Evolutionary conservation across 2,888 invertebrate species (phyloP).

Genomic region (Syrista parreyssii): DNA sequence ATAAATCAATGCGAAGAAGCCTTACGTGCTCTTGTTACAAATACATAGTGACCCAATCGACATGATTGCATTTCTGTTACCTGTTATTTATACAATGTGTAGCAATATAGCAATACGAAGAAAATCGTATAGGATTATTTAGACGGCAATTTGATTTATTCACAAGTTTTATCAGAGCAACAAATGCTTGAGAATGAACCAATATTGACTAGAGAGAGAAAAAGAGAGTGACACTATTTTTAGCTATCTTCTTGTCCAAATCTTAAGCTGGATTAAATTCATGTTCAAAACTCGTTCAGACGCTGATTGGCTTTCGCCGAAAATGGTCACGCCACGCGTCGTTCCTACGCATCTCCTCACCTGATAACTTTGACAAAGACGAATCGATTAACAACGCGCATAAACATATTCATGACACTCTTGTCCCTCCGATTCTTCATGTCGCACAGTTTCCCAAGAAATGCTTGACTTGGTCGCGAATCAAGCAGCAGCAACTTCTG

Average conservation of each 20-base stretch:
- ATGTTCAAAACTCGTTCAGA: not conserved
- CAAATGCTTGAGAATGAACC: not conserved
- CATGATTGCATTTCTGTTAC: not conserved
- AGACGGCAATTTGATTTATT: not conserved
- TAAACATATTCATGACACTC: not conserved
- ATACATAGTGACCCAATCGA: not conserved
- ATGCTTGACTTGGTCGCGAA: not conserved
- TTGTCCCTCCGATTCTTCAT: not conserved
- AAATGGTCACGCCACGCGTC: not conserved
- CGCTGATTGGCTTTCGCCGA: not conserved
- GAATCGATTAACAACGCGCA: not conserved
- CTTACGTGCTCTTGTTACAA: not conserved
- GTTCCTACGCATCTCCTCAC: not conserved
- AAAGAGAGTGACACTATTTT: not conserved
- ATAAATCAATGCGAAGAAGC: not conserved
- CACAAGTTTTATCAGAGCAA: not conserved
- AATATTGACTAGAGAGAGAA: not conserved
- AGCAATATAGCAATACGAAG: not conserved
- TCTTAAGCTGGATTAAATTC: not conserved
- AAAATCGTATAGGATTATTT: not conserved
- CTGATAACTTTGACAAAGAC: not conserved
- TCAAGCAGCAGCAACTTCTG: not conserved
- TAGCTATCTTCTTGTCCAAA: not conserved
- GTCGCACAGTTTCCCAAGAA: not conserved
- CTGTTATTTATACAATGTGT: not conserved